These are phyloP conservation scores for Polypterus senegalus DNA, from an alignment of 2,113 vertebrate species.

Conservation along the genomic window DNA sequence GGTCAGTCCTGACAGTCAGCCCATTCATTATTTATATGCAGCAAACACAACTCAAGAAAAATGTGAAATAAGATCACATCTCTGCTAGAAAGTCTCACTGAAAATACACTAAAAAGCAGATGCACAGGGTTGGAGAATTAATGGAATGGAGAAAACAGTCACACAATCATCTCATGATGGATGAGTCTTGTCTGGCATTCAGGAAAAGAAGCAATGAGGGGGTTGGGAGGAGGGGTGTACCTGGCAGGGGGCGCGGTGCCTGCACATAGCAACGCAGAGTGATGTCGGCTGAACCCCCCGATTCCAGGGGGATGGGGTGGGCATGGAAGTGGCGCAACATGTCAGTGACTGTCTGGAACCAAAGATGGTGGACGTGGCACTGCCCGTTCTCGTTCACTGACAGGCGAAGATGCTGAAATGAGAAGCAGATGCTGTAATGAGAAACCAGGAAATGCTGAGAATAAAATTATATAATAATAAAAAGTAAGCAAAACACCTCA, in stretches of 20 bases:
- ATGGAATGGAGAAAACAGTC: too few species aligned
- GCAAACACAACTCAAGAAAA: too few species aligned
- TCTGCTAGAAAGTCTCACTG: background rate
- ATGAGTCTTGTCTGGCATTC: background rate
- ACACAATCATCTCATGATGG: background rate
- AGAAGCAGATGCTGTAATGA: background rate
- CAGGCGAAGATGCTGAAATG: constrained; percentile 77
- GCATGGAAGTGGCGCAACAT: constrained; percentile 95
- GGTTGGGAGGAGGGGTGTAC: constrained; percentile 32
- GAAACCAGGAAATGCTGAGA: too few species aligned
- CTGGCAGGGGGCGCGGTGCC: constrained; percentile 55
- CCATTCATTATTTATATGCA: too few species aligned
- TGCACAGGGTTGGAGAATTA: background rate
- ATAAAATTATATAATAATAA: too few species aligned
- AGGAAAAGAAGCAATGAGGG: background rate
- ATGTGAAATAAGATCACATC: background rate
- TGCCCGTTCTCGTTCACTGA: constrained; percentile 86
- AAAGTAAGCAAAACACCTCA: too few species aligned
- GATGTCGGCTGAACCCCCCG: constrained; percentile 85
- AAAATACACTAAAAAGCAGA: background rate
- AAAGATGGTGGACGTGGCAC: constrained; percentile 94
- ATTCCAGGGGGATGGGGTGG: constrained; percentile 90
- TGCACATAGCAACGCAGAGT: constrained; percentile 84
- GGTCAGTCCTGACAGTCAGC: too few species aligned
- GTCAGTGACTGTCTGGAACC: constrained; percentile 92